These are phyloP conservation scores for Coleophora deauratella DNA, from an alignment of 2,888 invertebrate species.

Conservation along the genomic window DNA sequence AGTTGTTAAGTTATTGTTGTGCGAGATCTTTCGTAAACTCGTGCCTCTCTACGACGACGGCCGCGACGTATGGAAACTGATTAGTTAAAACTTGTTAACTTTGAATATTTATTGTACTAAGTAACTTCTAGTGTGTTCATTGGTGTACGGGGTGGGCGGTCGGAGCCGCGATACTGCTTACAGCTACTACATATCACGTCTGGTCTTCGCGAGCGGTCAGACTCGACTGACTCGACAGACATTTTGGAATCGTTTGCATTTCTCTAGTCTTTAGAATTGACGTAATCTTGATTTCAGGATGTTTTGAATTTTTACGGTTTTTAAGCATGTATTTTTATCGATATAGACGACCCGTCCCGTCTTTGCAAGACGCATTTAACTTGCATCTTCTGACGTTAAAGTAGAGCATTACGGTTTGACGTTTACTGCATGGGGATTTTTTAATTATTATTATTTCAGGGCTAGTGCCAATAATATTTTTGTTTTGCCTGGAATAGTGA, in stretches of 20 bases:
- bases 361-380: slow-evolving; percentile 34
- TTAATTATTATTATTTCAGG: slow-evolving; percentile 9
- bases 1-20: slow-evolving; percentile 58
- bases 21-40: slow-evolving; percentile 38
- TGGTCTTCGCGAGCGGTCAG: slow-evolving; percentile 27
- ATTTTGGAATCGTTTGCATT: slow-evolving; percentile 64
- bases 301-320: slow-evolving; percentile 24
- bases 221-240: slow-evolving; percentile 27
- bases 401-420: slow-evolving; percentile 28
- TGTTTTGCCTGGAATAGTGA: slow-evolving; percentile 4
- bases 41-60: slow-evolving; percentile 32
- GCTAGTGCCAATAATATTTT: slow-evolving; percentile 14
- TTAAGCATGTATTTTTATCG: slow-evolving; percentile 17
- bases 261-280: slow-evolving; percentile 65
- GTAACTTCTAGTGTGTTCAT: slow-evolving; percentile 45
- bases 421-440: slow-evolving; percentile 23
- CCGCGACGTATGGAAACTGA: slow-evolving; percentile 22
- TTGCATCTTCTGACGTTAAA: slow-evolving; percentile 29
- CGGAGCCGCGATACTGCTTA: slow-evolving; percentile 25
- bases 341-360: slow-evolving; percentile 21
- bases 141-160: slow-evolving; percentile 23
- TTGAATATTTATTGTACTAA: slow-evolving; percentile 20
- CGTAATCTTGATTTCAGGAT: slow-evolving; percentile 39
- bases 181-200: slow-evolving; percentile 46
- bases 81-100: slow-evolving; percentile 41